Conservation (phyloP, 2,113 vertebrate species). For the Sinocyclocheilus anshuiensis region DNA sequence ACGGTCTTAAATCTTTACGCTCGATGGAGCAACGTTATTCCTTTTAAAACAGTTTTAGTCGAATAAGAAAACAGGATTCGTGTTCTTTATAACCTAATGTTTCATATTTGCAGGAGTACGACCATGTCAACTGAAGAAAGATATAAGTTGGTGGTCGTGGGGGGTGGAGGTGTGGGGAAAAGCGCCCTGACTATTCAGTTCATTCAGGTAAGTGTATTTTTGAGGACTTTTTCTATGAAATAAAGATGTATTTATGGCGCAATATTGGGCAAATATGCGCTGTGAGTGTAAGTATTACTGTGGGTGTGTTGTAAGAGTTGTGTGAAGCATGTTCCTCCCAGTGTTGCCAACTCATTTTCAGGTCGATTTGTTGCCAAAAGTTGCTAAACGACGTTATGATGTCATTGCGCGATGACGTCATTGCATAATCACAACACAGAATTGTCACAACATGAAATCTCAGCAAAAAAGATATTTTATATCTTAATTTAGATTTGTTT, state of each 20-base stretch:
- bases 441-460: too few species aligned
- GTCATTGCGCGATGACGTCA: too few species aligned
- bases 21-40: neutral
- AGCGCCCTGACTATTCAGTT: constrained; percentile 94
- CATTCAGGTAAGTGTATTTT: constrained; percentile 82
- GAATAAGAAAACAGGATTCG: neutral
- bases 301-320: constrained; percentile 15
- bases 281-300: neutral
- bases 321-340: constrained; percentile 27
- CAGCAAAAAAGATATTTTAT: too few species aligned
- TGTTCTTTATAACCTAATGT: neutral
- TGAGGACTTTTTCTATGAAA: neutral
- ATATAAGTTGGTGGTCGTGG: constrained; percentile 92
- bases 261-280: neutral
- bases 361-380: too few species aligned
- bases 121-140: constrained; percentile 82
- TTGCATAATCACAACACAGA: too few species aligned
- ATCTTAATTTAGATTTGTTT: too few species aligned
- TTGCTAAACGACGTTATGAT: too few species aligned
- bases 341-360: too few species aligned
- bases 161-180: constrained; percentile 91
- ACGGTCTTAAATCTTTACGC: neutral
- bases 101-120: neutral
- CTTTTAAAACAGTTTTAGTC: neutral
- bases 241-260: neutral